These are phyloP conservation scores for Polyommatus iphigenia DNA, from an alignment of 2,888 invertebrate species.

Conservation along the genomic window DNA sequence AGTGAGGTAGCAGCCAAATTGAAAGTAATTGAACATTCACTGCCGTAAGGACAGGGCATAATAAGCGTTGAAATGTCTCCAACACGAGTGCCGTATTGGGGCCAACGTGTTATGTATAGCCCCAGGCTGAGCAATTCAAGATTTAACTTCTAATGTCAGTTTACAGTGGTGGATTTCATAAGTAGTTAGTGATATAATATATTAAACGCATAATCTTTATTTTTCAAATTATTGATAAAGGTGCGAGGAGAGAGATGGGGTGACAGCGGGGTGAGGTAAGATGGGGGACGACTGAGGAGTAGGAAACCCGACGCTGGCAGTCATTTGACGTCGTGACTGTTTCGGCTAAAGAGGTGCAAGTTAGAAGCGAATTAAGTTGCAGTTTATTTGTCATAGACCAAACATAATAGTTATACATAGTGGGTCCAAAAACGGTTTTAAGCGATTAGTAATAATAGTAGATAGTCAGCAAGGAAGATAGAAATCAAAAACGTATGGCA, in stretches of 20 bases:
- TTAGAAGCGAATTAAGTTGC: background rate
- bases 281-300: background rate
- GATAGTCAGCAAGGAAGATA: no score
- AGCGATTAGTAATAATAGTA: no score
- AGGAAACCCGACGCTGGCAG: background rate
- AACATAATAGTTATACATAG: no score
- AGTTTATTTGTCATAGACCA: background rate
- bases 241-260: background rate
- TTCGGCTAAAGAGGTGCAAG: constrained; percentile 8
- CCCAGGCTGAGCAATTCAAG: background rate
- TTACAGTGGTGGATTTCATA: background rate
- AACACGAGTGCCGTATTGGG: background rate
- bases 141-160: background rate
- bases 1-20: background rate
- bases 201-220: background rate
- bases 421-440: no score
- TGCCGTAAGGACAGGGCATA: background rate
- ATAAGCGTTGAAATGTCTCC: background rate
- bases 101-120: background rate
- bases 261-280: background rate
- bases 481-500: no score
- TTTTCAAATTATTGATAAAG: background rate
- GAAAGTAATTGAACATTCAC: background rate
- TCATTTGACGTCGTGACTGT: constrained; percentile 20
- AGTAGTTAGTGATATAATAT: background rate